Percentiles rank a stretch among this genome's conserved stretches.
Conservation (phyloP, 2,888 invertebrate species). For the Timandra comae region DNA sequence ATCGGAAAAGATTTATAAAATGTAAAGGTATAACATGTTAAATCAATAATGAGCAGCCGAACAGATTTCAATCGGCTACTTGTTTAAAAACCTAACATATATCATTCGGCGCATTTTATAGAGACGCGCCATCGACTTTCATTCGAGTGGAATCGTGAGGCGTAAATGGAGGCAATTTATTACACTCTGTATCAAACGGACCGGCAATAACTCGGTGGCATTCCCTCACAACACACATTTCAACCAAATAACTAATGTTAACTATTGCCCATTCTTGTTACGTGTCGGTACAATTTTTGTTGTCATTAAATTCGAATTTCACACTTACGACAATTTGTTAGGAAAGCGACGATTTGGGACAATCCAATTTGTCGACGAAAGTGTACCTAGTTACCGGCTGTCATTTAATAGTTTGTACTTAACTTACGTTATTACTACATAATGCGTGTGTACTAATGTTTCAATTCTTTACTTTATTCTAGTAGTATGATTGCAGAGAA, state of each 20-base stretch:
- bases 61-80: slow-evolving; percentile 17
- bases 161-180: slow-evolving; percentile 58
- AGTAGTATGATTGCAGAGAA: no score
- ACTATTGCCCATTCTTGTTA: slow-evolving; percentile 11
- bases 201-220: slow-evolving; percentile 39
- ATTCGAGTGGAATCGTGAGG: slow-evolving; percentile 40
- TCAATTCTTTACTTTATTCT: no score
- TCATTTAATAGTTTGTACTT: no score
- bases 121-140: slow-evolving; percentile 17
- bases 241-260: neutral
- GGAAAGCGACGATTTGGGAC: slow-evolving; percentile 22
- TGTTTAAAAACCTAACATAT: slow-evolving; percentile 9
- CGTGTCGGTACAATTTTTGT: slow-evolving; percentile 24
- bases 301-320: slow-evolving; percentile 32
- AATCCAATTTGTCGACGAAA: slow-evolving; percentile 19
- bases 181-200: slow-evolving; percentile 46
- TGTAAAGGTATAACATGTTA: slow-evolving; percentile 5
- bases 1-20: neutral
- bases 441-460: no score
- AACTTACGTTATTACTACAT: no score
- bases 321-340: slow-evolving; percentile 23
- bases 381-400: no score
- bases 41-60: slow-evolving; percentile 11
- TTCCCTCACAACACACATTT: slow-evolving; percentile 17
- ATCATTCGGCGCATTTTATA: slow-evolving; percentile 9